Evolutionary conservation across 2,113 vertebrate genomes (phyloP), one percentile per base, ranked within the genome.

Genomic region (Reinhardtius hippoglossoides): DNA sequence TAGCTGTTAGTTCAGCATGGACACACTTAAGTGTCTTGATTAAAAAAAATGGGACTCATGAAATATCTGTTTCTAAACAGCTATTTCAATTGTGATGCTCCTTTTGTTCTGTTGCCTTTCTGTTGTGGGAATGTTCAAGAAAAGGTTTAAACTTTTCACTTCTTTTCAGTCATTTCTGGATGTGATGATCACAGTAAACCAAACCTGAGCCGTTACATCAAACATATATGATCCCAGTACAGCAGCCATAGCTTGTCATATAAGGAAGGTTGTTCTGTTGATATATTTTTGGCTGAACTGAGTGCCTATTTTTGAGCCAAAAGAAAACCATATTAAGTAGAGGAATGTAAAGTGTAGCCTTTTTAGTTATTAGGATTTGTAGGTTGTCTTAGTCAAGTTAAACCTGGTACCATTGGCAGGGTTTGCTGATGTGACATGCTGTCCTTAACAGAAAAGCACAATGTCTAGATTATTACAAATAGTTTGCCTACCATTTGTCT

Each of bases 381-480:
- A 54, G 63, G 42, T 70, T 70, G 24, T 15, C 5, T 60, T 20
- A 16, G 55, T 80, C 2, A 31, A 60, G 4, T 65, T 15, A 42
- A 3, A 46, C 3, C 27, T 44, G 42, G 42, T 44, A 44, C 3
- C 23, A 55, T 18, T n/a, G 60, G 61, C n/a, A 63, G 46, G 46
- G 40, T 64, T 78, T 75, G 70, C n/a, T 76, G n/a, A 59, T 15
- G 6, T 26, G 13, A 80, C 8, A 24, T 44, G 48, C 66, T 61
- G 9, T 67, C 86, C 81, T 65, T 35, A 83, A 37, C 35, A 56
- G 56, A 76, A 87, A 93, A 92, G 90, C 90, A 91, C 92, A 91
- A 91, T 35, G 71, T 26, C 35, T 71, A 56, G 54, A 81, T 48
- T 46, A 37, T 62, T 52, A 50, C 16, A 44, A 59, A 46, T 56